Evolutionary conservation across 1,140 invertebrate genomes (phyloP), one percentile per base, ranked within the genome.

Genomic region (Drosophila sp.): DNA sequence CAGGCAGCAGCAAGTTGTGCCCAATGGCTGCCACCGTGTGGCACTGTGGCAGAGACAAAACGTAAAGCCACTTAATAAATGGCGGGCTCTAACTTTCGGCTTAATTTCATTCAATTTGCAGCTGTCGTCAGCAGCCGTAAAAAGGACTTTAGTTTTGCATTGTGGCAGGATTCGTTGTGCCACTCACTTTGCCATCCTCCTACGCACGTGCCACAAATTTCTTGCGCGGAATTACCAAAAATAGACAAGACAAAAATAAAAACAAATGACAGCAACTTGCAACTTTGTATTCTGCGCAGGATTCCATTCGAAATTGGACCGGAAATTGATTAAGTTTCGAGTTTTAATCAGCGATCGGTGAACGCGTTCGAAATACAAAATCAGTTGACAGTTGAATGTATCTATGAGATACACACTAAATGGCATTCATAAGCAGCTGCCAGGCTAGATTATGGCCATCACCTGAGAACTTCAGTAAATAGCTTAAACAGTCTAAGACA

Each of bases 291-390:
- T 38, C 54, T 21, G 57, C 41, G 27, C 18, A 8, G 27, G 51
- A 4, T 41, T 67, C 13, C 11, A 38, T 21, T 41, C 38, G 48
- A 78, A 76, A 67, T 78, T 80, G 18, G 41, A 43, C 62, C 78
- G 82, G 76, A 87, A 87, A 87, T 89, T 87, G 82, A 89, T 87
- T 87, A 87, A 87, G 75, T n/a, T n/a, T n/a, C n/a, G n/a, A 65
- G 40, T 71, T 84, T 84, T 84, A 84, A 87, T 86, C 74, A 78
- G 78, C 32, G 78, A 56, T 38, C 11, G 46, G 53, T 67, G 43
- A 67, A 75, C 67, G 71, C 59, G 54, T 7, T 50, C 25, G 38
- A 78, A 72, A 81, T 86, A 82, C 81, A 25, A 84, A 83, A 76
- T 70, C 63, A 83, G 38, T 69, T 64, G 80, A 66, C 63, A 66